Evolutionary conservation across 2,113 vertebrate genomes (phyloP), one percentile per base, ranked within the genome.

Genomic region (Phalacrocorax carbo): DNA sequence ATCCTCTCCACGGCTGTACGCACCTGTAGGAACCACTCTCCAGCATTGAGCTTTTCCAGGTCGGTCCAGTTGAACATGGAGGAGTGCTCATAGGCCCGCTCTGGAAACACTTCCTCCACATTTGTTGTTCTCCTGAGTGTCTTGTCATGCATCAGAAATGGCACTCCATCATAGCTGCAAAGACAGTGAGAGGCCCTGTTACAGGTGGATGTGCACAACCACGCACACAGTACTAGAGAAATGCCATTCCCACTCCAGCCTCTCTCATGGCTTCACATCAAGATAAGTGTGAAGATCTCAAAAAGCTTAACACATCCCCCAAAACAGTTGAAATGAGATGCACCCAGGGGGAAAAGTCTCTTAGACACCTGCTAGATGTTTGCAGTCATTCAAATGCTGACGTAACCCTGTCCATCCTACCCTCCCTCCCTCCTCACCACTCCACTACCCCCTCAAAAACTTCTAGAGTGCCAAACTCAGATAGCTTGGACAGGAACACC

Each of bases 1-100:
- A 73, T 10, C 46, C 26, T 30, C 48, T 21, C 36, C 29, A 1
- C 2, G 40, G 20, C 21, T 3, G 0, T 3, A 91, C 84, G 5
- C 97, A 99, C 99, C 99, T 98, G 97, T 58, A 99, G 96, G 97
- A 99, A 99, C 99, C 99, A 99, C 70, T 98, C 98, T 14, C 99
- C 99, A 5, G 99, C 99, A 1, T 99, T 99, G 21, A 99, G 98
- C 84, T 97, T 98, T 75, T 99, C 98, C 17, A 99, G 97, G 96
- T 99, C 97, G 0, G 99, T 99, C 99, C 99, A 99, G 98, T 99
- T 99, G 97, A 99, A 98, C 97, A 98, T 98, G 71, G 99, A 98
- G 72, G 98, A 98, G 2, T 99, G 99, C 6, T 98, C 94, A 0
- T 93, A 82, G 85, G 98, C 98, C 9, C 99, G 90, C 87, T 97